Percentiles rank a stretch among this genome's conserved stretches.
Evolutionary conservation across 1,140 invertebrate genomes (phyloP).

Genomic region (Heliconius himera): DNA sequence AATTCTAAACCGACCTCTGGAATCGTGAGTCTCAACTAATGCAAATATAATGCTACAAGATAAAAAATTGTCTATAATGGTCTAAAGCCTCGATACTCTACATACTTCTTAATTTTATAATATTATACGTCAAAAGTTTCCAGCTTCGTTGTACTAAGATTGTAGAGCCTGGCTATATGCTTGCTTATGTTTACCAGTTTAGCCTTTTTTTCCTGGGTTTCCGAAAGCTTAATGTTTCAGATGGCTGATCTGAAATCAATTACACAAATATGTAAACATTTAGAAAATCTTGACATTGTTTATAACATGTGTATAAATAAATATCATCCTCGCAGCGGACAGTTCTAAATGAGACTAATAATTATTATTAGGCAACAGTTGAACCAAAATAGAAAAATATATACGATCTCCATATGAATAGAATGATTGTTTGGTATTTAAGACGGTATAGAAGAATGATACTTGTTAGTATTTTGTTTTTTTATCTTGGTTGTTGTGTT

Average conservation of each 20-base stretch:
- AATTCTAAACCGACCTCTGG: too few relatives aligned
- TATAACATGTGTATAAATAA: neutral
- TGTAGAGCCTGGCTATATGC: too few relatives aligned
- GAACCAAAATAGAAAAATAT: neutral
- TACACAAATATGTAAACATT: neutral
- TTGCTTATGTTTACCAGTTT: too few relatives aligned
- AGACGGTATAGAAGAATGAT: slow-evolving; percentile 66
- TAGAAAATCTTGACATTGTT: neutral
- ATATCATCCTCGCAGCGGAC: neutral
- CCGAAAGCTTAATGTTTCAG: neutral
- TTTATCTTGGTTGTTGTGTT: slow-evolving; percentile 63
- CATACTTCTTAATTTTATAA: too few relatives aligned
- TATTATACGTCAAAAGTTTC: too few relatives aligned
- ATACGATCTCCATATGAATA: slow-evolving; percentile 12
- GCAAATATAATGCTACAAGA: too few relatives aligned
- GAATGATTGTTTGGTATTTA: slow-evolving; percentile 49
- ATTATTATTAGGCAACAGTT: neutral
- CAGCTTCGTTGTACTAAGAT: too few relatives aligned
- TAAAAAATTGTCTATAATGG: too few relatives aligned
- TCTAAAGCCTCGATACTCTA: too few relatives aligned
- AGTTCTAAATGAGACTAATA: neutral
- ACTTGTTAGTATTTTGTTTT: slow-evolving; percentile 63
- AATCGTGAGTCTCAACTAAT: too few relatives aligned
- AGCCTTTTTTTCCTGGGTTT: neutral
- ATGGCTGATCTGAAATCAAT: neutral